phyloP scores from a whole-genome alignment of 1,140 invertebrate genomes.

The Ectropis grisescens region DNA sequence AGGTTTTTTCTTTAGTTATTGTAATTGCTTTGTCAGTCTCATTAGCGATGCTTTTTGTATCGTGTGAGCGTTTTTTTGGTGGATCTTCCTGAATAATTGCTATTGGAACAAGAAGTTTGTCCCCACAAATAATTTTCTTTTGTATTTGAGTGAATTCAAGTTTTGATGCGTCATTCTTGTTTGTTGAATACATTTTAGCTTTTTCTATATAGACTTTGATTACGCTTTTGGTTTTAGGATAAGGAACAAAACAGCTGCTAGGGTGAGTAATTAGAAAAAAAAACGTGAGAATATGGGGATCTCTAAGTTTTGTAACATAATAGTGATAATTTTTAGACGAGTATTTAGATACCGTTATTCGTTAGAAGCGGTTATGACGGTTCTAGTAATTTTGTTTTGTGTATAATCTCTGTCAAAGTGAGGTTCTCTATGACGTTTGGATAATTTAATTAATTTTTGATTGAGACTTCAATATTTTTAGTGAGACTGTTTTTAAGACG shows the following conservation, averaged over 20 bases:
- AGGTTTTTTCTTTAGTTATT: constrained; percentile 43
- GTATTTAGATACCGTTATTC: too few species aligned
- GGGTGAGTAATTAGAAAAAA: constrained; percentile 53
- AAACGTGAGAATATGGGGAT: constrained; percentile 55
- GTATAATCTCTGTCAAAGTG: too few species aligned
- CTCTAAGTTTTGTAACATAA: constrained; percentile 34
- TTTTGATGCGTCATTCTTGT: constrained; percentile 57
- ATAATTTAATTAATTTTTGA: too few species aligned
- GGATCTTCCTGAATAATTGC: constrained; percentile 48
- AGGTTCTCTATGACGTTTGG: too few species aligned
- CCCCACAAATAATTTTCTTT: constrained; percentile 53
- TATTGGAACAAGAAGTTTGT: constrained; percentile 43
- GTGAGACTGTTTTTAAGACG: too few species aligned
- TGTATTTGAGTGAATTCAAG: constrained; percentile 62
- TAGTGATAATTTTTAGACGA: too few species aligned
- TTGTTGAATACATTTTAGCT: constrained; percentile 51
- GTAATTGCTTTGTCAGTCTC: constrained; percentile 38
- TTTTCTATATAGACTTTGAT: constrained; percentile 31
- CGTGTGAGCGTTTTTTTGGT: constrained; percentile 44
- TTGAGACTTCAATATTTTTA: too few species aligned
- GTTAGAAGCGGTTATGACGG: too few species aligned
- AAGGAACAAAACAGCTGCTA: constrained; percentile 54
- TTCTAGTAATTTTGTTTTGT: too few species aligned
- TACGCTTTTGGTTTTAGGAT: constrained; percentile 37
- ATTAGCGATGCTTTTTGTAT: constrained; percentile 53